These are phyloP conservation scores for Calameuta filiformis DNA, from an alignment of 2,888 invertebrate species.

Conservation along the genomic window DNA sequence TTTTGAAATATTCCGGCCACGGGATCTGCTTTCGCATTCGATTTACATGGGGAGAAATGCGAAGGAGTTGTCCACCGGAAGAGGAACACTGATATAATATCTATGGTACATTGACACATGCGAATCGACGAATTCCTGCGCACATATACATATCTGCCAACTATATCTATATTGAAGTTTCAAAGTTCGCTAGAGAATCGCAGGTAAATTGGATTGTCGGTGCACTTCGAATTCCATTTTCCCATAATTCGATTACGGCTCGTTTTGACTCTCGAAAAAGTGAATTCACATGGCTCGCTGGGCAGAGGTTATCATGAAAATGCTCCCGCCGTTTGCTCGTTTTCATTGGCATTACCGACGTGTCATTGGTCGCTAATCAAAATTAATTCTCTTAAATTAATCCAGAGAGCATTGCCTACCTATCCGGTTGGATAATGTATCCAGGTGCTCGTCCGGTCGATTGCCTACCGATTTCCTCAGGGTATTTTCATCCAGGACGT, in stretches of 20 bases:
- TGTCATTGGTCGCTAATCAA: background rate
- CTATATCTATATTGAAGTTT: background rate
- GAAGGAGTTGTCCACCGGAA: background rate
- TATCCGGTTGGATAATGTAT: background rate
- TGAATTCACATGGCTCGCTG: background rate
- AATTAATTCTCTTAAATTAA: background rate
- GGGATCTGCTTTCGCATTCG: too few species aligned
- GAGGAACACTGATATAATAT: background rate
- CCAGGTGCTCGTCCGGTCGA: background rate
- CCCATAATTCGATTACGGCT: background rate
- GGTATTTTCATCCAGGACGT: background rate
- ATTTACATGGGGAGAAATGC: background rate
- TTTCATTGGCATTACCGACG: background rate
- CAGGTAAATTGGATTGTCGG: background rate
- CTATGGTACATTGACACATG: background rate
- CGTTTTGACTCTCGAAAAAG: background rate
- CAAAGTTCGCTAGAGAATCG: background rate
- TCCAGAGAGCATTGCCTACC: background rate
- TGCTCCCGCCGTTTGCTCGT: background rate
- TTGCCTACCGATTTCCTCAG: background rate
- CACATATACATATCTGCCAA: background rate
- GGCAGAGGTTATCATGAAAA: background rate
- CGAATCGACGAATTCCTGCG: background rate
- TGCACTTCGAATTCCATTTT: background rate
- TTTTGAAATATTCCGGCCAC: slow-evolving; percentile 23